phyloP scores from a whole-genome alignment of 53 echinoderm and acorn worm genomes.

The Apostichopus leukothele region DNA sequence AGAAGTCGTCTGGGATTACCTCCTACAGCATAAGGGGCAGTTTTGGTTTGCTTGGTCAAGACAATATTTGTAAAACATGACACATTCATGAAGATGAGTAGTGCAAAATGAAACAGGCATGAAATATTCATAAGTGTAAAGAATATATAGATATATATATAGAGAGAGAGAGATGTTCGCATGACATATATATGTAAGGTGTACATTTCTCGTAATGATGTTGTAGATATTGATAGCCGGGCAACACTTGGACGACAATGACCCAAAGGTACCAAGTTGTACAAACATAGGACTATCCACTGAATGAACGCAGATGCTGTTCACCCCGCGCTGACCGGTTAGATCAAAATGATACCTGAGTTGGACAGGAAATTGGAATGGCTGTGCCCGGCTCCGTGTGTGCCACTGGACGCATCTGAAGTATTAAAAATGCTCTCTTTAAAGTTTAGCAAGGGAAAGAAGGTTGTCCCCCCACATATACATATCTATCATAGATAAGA shows the following conservation, averaged over 20 bases:
- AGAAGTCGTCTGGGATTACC: no score
- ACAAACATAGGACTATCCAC: constrained; percentile 26
- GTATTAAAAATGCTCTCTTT: constrained; percentile 9
- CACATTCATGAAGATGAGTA: neutral
- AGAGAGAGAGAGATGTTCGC: neutral
- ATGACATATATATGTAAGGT: neutral
- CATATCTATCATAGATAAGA: no score
- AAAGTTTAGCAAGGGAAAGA: neutral
- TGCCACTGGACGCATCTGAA: constrained; percentile 36
- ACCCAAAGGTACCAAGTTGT: constrained; percentile 3
- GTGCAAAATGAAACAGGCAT: neutral
- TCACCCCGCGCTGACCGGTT: neutral
- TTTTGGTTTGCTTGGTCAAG: no score
- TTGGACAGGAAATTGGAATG: constrained; percentile 44
- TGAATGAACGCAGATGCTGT: constrained; percentile 14
- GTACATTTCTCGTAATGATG: neutral
- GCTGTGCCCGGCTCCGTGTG: constrained; percentile 35
- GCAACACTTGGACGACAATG: neutral
- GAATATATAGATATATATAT: neutral
- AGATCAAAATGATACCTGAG: constrained; percentile 22
- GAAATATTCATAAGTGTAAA: neutral
- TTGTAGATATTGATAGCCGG: neutral
- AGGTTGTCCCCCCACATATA: neutral
- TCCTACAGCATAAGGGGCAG: no score
- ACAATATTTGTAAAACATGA: no score